Evolutionary conservation across 2,888 invertebrate species (phyloP), one percentile per base, ranked within the genome.

Genomic region (Limnephilus marmoratus): DNA sequence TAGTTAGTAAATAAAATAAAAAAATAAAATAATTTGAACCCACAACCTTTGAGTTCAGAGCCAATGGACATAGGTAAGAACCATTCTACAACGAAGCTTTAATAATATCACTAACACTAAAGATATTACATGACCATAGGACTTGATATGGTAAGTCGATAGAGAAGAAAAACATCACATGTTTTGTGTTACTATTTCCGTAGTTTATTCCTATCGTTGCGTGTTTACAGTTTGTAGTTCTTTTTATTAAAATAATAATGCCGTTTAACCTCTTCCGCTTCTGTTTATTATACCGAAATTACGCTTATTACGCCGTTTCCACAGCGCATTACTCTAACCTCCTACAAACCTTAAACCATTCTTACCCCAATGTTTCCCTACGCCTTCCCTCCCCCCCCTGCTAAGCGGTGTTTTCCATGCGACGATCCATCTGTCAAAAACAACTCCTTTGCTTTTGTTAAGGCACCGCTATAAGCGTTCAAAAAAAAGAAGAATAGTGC

Each of bases 241-340:
- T 68, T 68, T 68, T 68, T n/a, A 68, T 68, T 68, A n/a, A 68
- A 68, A 68, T 68, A 68, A 68, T n/a, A 68, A 68, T 68, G 68
- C 68, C 68, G 68, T 68, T 68, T 68, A 68, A 68, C 24, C 24
- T 68, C 68, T 68, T 68, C 68, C n/a, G 2, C 24, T 68, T 68
- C 68, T 68, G 24, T 68, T 68, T 68, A 68, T 68, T 68, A 68
- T 68, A 68, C 68, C 68, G 24, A 68, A 68, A 68, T 68, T 68
- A 68, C 68, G 24, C 68, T 68, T 68, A 68, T 68, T 68, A 68
- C 24, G 68, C 68, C 24, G n/a, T 68, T 68, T 68, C 68, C 68
- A 68, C 68, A 68, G 24, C 68, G n/a, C 68, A 68, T 68, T 68
- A 68, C 9, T 68, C 68, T 68, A 68, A 68, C 68, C 68, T n/a